Conservation (phyloP, 1,140 invertebrate genomes). For the Carposina sasakii region DNA sequence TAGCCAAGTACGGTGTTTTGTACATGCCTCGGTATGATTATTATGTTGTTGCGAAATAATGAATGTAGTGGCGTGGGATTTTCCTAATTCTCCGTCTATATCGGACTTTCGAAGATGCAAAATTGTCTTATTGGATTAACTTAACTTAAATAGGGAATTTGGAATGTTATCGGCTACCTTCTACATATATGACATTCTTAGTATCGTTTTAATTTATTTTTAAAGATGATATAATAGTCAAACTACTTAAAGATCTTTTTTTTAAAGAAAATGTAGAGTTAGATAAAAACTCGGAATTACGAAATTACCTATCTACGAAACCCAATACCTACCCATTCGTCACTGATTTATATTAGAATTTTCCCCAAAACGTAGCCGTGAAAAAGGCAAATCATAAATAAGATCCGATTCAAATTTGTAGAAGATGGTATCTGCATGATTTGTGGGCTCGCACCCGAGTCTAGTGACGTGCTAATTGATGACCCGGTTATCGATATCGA, state of each 20-base stretch:
- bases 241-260: too few relatives aligned
- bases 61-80: constrained; percentile 43
- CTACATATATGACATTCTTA: too few relatives aligned
- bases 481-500: constrained; percentile 59
- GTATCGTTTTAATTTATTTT: too few relatives aligned
- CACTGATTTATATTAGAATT: constrained; percentile 66
- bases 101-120: too few relatives aligned
- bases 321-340: constrained; percentile 60
- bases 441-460: constrained; percentile 69
- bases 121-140: too few relatives aligned
- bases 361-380: constrained; percentile 69
- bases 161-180: too few relatives aligned
- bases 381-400: constrained; percentile 73
- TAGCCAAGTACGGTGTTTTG: constrained; percentile 67
- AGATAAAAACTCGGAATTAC: too few relatives aligned
- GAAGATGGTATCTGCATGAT: constrained; percentile 73
- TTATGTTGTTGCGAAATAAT: constrained; percentile 63
- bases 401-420: constrained; percentile 74
- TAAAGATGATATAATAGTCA: too few relatives aligned
- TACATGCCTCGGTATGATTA: constrained; percentile 69
- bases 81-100: too few relatives aligned
- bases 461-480: constrained; percentile 67
- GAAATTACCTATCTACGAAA: constrained; percentile 47
- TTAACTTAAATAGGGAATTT: too few relatives aligned
- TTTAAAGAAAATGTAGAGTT: too few relatives aligned